Base-by-base conservation (phyloP, 2,888 invertebrate genomes). In the Scrobipalpa costella region DNA sequence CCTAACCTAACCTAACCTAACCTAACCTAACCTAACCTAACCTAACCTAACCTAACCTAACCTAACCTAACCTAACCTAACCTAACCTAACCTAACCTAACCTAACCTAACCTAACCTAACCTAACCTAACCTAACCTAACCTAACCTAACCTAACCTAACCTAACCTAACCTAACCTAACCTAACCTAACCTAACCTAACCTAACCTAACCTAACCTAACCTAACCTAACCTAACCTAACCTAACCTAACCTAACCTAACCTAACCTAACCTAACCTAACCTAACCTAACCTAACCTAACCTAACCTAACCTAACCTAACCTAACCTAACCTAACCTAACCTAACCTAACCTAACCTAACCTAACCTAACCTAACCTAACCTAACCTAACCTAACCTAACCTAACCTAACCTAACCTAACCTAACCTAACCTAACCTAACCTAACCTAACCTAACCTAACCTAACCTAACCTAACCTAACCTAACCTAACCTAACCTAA, bases 231-330 rank as follows among this genome's bases (percentile, higher is more conserved):
- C 64, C 65, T 67, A 66, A 66, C 64, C 64, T 66, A 68, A 66
- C 65, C 65, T 65, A 65, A 65, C 65, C 66, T 65, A 68, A 66
- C 68, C 67, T 67, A 68, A 68, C 67, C 67, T 66, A 67, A 67
- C 66, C 67, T 68, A 66, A 64, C 63, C 63, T 64, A 64, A 64
- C 64, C 63, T 62, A 66, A 66, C 67, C 63, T 66, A 63, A 63
- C 61, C 64, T 63, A 65, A 66, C 66, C 63, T 64, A 58, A 64
- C 64, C 63, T 61, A 63, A 64, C 64, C 63, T 61, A 59, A 63
- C 63, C 63, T 63, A 63, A 63, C 63, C 63, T 63, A 63, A 63
- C 63, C 63, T 63, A 63, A 63, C 63, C 63, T 63, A 63, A 63
- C 63, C 63, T 63, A 63, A 63, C 63, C 63, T 63, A 63, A 63